Base-by-base conservation (phyloP, 2,113 vertebrate genomes). In the Periophthalmodon schlosseri region DNA sequence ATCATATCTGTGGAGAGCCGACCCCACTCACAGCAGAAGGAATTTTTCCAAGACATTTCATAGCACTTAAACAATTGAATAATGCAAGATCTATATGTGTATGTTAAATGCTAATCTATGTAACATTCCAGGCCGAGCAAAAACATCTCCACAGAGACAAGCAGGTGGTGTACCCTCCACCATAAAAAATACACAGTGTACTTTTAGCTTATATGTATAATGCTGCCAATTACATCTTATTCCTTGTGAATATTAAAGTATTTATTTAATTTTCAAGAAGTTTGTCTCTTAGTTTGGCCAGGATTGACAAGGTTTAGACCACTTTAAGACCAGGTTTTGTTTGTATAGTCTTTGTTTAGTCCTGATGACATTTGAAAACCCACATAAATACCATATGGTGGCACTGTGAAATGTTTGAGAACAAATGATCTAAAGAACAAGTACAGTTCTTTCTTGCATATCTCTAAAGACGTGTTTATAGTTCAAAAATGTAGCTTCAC, bases 401-500 rank as follows among this genome's bases (percentile, higher is more conserved):
- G 3, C 21, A 28, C 23, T 28, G 23, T 28, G 57, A 13, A 24
- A 24, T 28, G 14, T 14, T 28, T 24, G 57, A 60, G 57, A 60
- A 28, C 11, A 1, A 60, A 3, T 66, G 82, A 84, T 87, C 67
- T 83, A 73, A 84, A 70, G 71, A 76, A 84, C 75, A 78, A n/a
- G 70, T 86, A 75, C 80, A 80, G 75, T 75, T 76, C 72, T 77
- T 79, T 84, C 74, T 84, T 80, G 76, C 64, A 12, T 2, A 67
- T 81, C 83, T 90, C 80, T 72, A 60, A 65, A 74, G 70, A 70
- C 80, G 83, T 28, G 13, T 60, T 23, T 60, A 78, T 86, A 89
- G 70, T 77, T 91, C 88, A 78, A 89, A 87, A 86, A 89, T 90
- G 88, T 78, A 88, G 77, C 75, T 74, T 75, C 50, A 77, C 18